These are phyloP conservation scores for Dryoscopus gambensis DNA, from an alignment of 2,113 vertebrate species.

Conservation along the genomic window DNA sequence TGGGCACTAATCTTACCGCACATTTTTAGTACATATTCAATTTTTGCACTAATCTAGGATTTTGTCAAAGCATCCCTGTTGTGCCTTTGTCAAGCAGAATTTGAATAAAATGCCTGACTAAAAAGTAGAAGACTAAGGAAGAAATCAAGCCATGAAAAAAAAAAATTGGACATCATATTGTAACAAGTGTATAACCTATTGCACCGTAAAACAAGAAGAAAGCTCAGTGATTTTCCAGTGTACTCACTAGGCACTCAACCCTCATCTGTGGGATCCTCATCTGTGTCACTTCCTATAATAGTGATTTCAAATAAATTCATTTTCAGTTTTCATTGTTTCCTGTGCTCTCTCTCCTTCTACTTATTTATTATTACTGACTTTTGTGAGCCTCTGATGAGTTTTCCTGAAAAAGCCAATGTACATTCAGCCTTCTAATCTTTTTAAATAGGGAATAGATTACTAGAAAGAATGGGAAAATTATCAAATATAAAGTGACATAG, in stretches of 20 bases:
- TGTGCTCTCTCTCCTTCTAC: not conserved
- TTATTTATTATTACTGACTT: not conserved
- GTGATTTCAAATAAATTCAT: not conserved
- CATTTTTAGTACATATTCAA: not conserved
- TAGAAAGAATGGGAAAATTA: not conserved
- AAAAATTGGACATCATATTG: not conserved
- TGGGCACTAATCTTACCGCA: not conserved
- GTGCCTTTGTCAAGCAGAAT: not conserved
- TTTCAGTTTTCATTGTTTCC: not conserved
- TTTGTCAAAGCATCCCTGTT: not conserved
- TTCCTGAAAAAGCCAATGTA: not conserved
- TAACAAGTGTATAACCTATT: not conserved
- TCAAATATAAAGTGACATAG: not conserved
- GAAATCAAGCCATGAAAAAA: not conserved
- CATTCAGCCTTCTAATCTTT: not conserved
- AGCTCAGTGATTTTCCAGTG: not conserved
- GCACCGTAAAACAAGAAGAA: not conserved
- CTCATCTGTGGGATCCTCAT: not conserved
- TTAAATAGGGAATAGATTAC: not conserved
- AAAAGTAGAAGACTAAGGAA: not conserved
- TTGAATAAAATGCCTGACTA: not conserved
- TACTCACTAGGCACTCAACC: not conserved
- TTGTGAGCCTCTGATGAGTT: not conserved
- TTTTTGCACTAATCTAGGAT: not conserved
- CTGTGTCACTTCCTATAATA: not conserved